Percentiles rank a stretch among this genome's conserved stretches.
These are phyloP conservation scores for Alviniconcha marisindica DNA, from an alignment of 1,140 invertebrate species.

Conservation along the genomic window DNA sequence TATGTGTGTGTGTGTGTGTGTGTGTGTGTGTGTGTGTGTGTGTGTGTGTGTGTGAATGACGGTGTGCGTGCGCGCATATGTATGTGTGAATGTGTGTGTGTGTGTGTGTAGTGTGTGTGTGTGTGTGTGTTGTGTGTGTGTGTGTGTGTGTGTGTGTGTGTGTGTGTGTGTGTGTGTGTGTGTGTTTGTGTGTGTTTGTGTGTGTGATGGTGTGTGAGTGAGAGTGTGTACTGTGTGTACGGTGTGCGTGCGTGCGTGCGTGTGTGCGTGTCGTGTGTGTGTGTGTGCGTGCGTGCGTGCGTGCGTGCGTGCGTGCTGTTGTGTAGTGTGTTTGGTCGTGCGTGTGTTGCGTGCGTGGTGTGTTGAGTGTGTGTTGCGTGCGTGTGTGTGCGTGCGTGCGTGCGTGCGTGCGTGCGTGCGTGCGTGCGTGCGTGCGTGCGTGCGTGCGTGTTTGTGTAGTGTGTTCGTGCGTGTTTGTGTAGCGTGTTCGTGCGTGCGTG, in stretches of 20 bases:
- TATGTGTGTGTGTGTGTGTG: no score
- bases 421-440: background rate
- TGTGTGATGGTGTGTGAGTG: no score
- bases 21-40: no score
- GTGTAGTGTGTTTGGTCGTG: background rate
- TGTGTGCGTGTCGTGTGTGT: background rate
- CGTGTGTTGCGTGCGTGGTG: background rate
- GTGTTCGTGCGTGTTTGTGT: background rate
- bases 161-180: slow-evolving; percentile 18
- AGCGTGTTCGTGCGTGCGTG: background rate
- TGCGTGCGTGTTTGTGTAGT: background rate
- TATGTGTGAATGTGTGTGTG: no score
- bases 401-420: background rate
- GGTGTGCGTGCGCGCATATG: no score
- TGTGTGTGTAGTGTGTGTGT: no score
- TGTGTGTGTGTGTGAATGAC: no score
- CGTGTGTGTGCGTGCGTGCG: background rate
- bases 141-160: background rate
- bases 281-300: slow-evolving; percentile 7
- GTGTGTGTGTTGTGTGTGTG: no score
- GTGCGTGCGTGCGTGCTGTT: background rate
- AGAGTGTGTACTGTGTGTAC: no score
- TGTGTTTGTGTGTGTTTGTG: no score
- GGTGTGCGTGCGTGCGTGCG: background rate
- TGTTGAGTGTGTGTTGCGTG: background rate